Conservation (phyloP, 2,797 vertebrate genomes). For the Lagodon rhomboides region DNA sequence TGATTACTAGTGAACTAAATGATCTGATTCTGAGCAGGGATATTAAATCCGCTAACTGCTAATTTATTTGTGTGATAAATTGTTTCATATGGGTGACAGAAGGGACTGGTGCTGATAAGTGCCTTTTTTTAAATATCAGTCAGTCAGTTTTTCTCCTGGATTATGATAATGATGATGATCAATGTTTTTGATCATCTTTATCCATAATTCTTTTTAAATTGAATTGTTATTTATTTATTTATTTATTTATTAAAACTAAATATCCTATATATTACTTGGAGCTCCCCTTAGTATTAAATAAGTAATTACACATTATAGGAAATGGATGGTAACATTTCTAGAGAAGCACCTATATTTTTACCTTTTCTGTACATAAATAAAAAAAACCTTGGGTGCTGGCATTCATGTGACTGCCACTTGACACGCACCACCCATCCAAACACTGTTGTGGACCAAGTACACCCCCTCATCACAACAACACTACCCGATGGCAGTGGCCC, state of each 20-base stretch:
- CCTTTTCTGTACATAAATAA: not conserved
- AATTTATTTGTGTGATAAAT: not conserved
- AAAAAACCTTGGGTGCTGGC: too few species aligned
- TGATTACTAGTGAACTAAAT: constrained; percentile 43
- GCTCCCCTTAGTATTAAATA: not conserved
- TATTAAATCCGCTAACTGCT: constrained; percentile 1
- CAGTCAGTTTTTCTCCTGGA: not conserved
- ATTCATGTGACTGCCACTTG: too few species aligned
- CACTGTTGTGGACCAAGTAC: too few species aligned
- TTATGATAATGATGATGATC: too few species aligned
- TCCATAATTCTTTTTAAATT: not conserved
- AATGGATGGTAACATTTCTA: too few species aligned
- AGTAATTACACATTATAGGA: not conserved
- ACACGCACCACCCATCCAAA: too few species aligned
- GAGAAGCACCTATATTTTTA: not conserved
- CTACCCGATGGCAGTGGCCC: too few species aligned
- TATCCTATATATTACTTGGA: fast-evolving
- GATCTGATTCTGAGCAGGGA: constrained; percentile 1
- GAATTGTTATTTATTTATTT: not conserved
- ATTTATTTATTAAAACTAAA: not conserved
- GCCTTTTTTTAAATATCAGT: not conserved
- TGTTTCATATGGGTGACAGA: not conserved
- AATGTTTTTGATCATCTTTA: not conserved
- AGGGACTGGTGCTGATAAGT: not conserved
- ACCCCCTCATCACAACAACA: too few species aligned